Conservation (phyloP, 2,888 invertebrate species). For the Drosophila merina region DNA sequence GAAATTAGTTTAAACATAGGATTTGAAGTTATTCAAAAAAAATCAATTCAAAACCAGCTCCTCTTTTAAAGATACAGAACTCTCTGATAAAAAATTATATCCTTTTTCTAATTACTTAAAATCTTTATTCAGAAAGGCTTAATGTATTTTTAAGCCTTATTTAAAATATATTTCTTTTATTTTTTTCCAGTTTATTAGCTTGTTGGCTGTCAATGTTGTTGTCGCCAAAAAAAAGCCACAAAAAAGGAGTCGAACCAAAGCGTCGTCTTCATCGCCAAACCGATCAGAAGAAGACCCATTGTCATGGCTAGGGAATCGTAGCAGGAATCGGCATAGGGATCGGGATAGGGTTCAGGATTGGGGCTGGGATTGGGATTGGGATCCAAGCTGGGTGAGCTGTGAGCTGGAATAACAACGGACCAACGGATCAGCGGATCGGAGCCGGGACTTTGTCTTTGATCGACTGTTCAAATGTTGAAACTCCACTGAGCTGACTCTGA, state of each 20-base stretch:
- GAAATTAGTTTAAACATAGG: too few relatives aligned
- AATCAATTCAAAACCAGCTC: too few relatives aligned
- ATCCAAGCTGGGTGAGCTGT: slow-evolving; percentile 26
- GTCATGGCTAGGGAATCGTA: slow-evolving; percentile 29
- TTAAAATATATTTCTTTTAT: background rate
- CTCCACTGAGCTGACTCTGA: slow-evolving; percentile 54
- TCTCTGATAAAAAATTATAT: too few relatives aligned
- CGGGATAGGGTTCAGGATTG: background rate
- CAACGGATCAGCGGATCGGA: slow-evolving; percentile 38
- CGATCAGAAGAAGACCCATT: slow-evolving; percentile 40
- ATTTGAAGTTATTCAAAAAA: too few relatives aligned
- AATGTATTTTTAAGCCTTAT: background rate
- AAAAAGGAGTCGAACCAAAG: slow-evolving; percentile 64
- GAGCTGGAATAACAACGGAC: slow-evolving; percentile 41
- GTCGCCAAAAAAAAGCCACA: slow-evolving; percentile 56
- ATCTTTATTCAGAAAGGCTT: too few relatives aligned
- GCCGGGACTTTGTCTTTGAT: slow-evolving; percentile 76
- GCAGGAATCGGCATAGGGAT: background rate
- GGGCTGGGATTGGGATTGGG: slow-evolving; percentile 5
- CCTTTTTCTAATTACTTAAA: too few relatives aligned
- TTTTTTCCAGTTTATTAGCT: slow-evolving; percentile 6
- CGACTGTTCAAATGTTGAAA: slow-evolving; percentile 69
- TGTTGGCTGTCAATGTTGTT: slow-evolving; percentile 59
- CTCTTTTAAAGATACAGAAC: too few relatives aligned
- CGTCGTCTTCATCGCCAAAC: slow-evolving; percentile 74